Evolutionary conservation across 2,888 invertebrate genomes (phyloP), one percentile per base, ranked within the genome.

Genomic region (Eupithecia abbreviata): DNA sequence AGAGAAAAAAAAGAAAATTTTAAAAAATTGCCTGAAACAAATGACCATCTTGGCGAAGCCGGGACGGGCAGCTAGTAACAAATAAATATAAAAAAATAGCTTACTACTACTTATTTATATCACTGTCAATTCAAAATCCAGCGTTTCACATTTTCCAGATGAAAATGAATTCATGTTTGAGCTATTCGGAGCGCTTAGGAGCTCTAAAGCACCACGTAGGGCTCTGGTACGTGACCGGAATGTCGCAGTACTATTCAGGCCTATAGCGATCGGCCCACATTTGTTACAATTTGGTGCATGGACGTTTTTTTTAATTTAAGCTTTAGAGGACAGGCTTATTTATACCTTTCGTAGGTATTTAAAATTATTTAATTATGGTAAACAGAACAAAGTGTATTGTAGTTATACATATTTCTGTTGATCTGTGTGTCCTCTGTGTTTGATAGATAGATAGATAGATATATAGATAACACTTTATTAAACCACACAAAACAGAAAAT

Each of bases 91-190:
- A 30, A 30, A 30, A 30, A 30, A 30, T 30, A 30, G 30, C 30
- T 30, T 30, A 30, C 30, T 30, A 30, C 30, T 30, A 30, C 30
- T 30, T n/a, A 55, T 66, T 66, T 13, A 12, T 0, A 66, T 12
- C 15, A 43, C 2, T 42, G 42, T 15, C 15, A 6, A 42, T n/a
- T n/a, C 43, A 43, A 66, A 66, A 12, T 66, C 6, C 41, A 66
- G 42, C 13, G 42, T 42, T 43, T 13, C 45, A 43, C n/a, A 68
- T 68, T n/a, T 41, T 13, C 66, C 9, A 10, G 18, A 18, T 68
- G 67, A 45, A 67, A 67, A 67, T 67, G 42, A 43, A 68, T 43
- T 68, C 67, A 68, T 68, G 67, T 68, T 68, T 45, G n/a, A 68
- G n/a, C 45, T 45, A 68, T 68, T 68, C 43, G 45, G 18, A 68